A percentile compares a stretch with the other conserved stretches of the same genome.
phyloP scores from a whole-genome alignment of 2,888 invertebrate species.

The Thalpophila matura region DNA sequence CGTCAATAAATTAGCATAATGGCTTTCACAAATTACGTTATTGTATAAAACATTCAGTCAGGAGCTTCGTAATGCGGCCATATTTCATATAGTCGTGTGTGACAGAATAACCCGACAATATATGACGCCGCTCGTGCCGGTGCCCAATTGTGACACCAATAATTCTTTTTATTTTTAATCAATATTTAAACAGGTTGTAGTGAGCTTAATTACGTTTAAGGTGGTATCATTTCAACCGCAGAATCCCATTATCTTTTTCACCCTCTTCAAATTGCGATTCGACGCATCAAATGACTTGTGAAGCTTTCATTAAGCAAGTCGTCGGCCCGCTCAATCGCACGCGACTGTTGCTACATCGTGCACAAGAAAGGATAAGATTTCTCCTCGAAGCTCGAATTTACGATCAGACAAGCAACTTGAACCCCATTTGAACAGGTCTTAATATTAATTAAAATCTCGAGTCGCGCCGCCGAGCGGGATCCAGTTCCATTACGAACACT shows the following conservation, averaged over 20 bases:
- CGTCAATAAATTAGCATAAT: conserved; percentile 79
- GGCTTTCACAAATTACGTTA: conserved; percentile 75
- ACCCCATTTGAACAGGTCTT: conserved; percentile 56
- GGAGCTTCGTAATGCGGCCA: conserved; percentile 63
- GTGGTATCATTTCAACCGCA: not conserved
- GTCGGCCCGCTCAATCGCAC: not conserved
- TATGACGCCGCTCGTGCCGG: conserved; percentile 56
- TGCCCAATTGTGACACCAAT: conserved; percentile 36
- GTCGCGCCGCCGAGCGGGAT: conserved; percentile 31
- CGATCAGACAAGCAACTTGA: conserved; percentile 54
- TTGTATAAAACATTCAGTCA: conserved; percentile 71
- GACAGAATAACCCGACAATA: conserved; percentile 49
- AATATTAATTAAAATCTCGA: conserved; percentile 62
- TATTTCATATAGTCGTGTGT: conserved; percentile 60
- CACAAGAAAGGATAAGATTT: conserved; percentile 35
- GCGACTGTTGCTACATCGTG: conserved; percentile 10
- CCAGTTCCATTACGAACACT: conserved; percentile 46
- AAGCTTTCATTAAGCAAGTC: conserved; percentile 29
- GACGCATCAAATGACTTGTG: conserved; percentile 3
- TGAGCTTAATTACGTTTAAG: conserved; percentile 20
- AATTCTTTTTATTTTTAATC: conserved; percentile 44
- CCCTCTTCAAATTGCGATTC: not conserved
- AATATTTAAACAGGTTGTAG: conserved; percentile 28
- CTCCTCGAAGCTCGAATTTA: conserved; percentile 31
- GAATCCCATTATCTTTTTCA: conserved; percentile 13